Conservation (phyloP, 1,140 invertebrate genomes). For the Megalonaias nervosa region DNA sequence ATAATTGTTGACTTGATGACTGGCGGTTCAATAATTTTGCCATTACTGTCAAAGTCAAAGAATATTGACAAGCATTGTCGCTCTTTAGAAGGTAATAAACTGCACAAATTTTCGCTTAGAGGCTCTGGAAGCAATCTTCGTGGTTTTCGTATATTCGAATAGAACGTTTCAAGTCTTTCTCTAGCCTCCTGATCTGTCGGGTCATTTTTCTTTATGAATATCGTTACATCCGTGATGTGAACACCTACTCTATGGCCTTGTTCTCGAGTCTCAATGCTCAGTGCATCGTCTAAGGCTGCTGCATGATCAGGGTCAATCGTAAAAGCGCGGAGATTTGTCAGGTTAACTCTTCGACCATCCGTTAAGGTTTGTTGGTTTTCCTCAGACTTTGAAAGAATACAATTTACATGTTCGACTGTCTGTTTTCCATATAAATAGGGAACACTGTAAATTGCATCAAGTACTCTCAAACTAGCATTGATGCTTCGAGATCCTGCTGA, state of each 20-base stretch:
- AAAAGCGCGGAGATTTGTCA: slow-evolving; percentile 75
- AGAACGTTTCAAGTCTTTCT: slow-evolving; percentile 54
- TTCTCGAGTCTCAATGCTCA: slow-evolving; percentile 76
- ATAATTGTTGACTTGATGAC: slow-evolving; percentile 29
- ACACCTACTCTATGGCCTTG: slow-evolving; percentile 45
- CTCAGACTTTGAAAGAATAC: background rate
- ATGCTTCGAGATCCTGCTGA: slow-evolving; percentile 12
- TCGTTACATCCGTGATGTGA: slow-evolving; percentile 65
- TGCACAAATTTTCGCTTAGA: slow-evolving; percentile 66
- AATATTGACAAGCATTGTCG: slow-evolving; percentile 49
- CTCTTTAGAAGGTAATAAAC: slow-evolving; percentile 59
- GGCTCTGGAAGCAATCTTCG: slow-evolving; percentile 68
- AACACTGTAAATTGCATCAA: slow-evolving; percentile 22
- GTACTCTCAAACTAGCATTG: slow-evolving; percentile 7
- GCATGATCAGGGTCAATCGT: slow-evolving; percentile 98
- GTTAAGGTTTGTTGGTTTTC: slow-evolving; percentile 2
- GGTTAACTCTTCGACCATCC: slow-evolving; percentile 35
- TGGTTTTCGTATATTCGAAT: slow-evolving; percentile 41
- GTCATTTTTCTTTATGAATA: slow-evolving; percentile 45
- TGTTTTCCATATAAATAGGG: slow-evolving; percentile 22
- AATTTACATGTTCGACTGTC: slow-evolving; percentile 12
- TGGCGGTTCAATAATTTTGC: slow-evolving; percentile 18
- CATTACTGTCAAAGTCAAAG: slow-evolving; percentile 41
- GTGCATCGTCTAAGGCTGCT: slow-evolving; percentile 98
- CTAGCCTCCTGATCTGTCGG: slow-evolving; percentile 57